Evolutionary conservation across 2,113 vertebrate species (phyloP).

Genomic region (Ageneiosus marmoratus): DNA sequence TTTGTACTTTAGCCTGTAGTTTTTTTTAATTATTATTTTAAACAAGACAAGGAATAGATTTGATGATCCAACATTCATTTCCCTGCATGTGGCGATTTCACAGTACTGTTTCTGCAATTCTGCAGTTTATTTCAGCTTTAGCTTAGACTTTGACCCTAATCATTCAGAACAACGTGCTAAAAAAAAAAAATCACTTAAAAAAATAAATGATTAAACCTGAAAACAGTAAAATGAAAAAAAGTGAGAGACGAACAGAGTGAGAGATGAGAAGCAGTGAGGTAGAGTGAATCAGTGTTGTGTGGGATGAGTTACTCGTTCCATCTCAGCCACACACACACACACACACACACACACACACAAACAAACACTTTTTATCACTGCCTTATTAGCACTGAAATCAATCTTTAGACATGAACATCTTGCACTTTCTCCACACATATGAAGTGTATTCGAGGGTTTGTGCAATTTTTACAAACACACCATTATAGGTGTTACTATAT

Average conservation of each 20-base stretch:
- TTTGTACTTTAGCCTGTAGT: not conserved
- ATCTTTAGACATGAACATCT: not conserved
- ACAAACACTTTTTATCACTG: not conserved
- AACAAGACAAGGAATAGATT: not conserved
- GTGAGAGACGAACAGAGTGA: not conserved
- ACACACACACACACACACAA: not conserved
- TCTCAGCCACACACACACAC: not conserved
- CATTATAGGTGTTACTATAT: not conserved
- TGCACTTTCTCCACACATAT: not conserved
- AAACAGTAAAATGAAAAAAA: not conserved
- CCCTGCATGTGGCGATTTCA: not conserved
- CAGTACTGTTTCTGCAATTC: not conserved
- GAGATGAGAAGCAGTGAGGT: not conserved
- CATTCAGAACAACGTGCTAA: not conserved
- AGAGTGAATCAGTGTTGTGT: not conserved
- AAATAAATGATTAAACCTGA: constrained; percentile 27
- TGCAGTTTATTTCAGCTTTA: not conserved
- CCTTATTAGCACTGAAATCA: not conserved
- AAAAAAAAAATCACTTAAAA: not conserved
- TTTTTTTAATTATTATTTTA: not conserved
- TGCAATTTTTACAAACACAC: no score
- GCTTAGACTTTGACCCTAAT: constrained; percentile 22
- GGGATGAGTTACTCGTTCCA: not conserved
- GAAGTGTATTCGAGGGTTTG: no score
- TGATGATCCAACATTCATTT: not conserved